Evolutionary conservation across 1,140 invertebrate genomes (phyloP).

Genomic region (Choristoneura fumiferana): DNA sequence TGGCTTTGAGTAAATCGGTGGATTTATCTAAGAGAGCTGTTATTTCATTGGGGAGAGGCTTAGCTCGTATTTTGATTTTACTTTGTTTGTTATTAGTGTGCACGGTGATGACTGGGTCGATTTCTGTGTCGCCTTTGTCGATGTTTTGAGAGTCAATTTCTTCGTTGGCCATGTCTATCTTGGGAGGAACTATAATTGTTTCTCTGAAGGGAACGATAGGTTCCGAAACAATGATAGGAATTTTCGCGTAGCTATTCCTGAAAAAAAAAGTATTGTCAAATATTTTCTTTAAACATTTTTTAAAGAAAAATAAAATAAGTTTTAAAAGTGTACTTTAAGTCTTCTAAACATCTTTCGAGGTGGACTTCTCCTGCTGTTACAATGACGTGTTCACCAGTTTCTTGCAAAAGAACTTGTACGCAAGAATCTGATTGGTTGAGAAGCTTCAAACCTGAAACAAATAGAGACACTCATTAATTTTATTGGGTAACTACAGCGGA

Average conservation of each 20-base stretch:
- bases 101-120: slow-evolving; percentile 80
- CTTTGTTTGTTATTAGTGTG: slow-evolving; percentile 86
- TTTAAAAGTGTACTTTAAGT: slow-evolving; percentile 63
- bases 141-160: slow-evolving; percentile 81
- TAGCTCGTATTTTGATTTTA: slow-evolving; percentile 87
- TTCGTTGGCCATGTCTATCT: slow-evolving; percentile 94
- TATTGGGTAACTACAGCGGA: no score
- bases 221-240: slow-evolving; percentile 93
- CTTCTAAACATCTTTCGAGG: slow-evolving; percentile 93
- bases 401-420: slow-evolving; percentile 93
- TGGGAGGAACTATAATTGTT: slow-evolving; percentile 91
- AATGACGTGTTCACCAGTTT: slow-evolving; percentile 97
- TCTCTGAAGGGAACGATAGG: slow-evolving; percentile 98
- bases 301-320: not conserved
- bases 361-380: slow-evolving; percentile 98
- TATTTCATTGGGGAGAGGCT: slow-evolving; percentile 88
- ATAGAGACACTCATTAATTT: no score
- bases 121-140: slow-evolving; percentile 48
- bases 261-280: slow-evolving; percentile 32
- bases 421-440: slow-evolving; percentile 95
- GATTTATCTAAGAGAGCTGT: slow-evolving; percentile 81
- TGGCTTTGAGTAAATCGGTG: slow-evolving; percentile 77
- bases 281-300: no score
- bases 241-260: slow-evolving; percentile 88
- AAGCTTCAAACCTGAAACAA: slow-evolving; percentile 53